Evolutionary conservation across 2,888 invertebrate species (phyloP).

Genomic region (Spialia ferax): DNA sequence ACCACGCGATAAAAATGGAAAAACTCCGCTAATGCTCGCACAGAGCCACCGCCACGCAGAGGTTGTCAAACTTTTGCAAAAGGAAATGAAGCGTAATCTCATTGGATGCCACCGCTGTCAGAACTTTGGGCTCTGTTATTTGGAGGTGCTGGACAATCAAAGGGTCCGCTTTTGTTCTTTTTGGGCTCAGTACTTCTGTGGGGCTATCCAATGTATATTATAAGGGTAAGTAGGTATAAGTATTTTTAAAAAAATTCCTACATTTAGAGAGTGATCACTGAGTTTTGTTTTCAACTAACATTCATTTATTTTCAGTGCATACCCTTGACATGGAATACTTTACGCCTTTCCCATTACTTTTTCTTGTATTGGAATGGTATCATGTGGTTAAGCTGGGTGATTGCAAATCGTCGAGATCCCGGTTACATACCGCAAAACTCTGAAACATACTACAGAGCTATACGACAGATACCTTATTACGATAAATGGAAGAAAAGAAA

Average conservation of each 20-base stretch:
- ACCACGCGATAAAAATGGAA: constrained; percentile 96
- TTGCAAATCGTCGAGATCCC: constrained; percentile 95
- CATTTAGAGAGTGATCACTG: too few relatives aligned
- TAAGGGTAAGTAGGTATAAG: constrained; percentile 87
- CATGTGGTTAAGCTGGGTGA: constrained; percentile 97
- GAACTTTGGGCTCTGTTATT: constrained; percentile 96
- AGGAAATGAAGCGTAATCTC: constrained; percentile 93
- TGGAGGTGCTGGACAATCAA: constrained; percentile 96
- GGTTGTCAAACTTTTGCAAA: constrained; percentile 93
- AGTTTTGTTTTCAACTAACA: not conserved
- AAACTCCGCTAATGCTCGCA: constrained; percentile 96
- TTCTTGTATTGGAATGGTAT: constrained; percentile 96
- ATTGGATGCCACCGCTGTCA: constrained; percentile 95
- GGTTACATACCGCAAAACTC: constrained; percentile 96
- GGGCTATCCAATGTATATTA: constrained; percentile 98
- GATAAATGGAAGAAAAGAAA: constrained; percentile 97
- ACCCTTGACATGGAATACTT: constrained; percentile 95
- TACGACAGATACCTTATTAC: constrained; percentile 96
- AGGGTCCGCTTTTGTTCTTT: constrained; percentile 95
- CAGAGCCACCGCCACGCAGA: constrained; percentile 95
- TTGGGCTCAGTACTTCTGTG: constrained; percentile 94
- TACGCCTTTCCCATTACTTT: constrained; percentile 95
- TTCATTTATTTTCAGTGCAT: constrained; percentile 89
- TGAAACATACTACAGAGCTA: constrained; percentile 95
- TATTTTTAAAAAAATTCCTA: too few relatives aligned